These are phyloP conservation scores for Globicephala melas DNA, from an alignment of 2,113 vertebrate genomes.

Conservation along the genomic window DNA sequence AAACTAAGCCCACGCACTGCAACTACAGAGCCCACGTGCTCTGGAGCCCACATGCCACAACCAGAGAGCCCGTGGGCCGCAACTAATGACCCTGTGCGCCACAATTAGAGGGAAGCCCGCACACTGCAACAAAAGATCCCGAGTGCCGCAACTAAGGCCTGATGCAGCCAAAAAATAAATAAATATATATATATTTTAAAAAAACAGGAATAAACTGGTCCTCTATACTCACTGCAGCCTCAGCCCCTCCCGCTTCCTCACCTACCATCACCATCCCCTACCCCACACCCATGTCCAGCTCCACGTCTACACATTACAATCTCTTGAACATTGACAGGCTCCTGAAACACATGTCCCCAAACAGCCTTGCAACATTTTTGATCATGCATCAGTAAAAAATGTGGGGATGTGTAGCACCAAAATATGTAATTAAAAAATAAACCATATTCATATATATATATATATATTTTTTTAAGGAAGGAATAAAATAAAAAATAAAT, in stretches of 20 bases:
- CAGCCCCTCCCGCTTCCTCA: background rate
- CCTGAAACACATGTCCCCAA: background rate
- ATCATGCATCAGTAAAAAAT: background rate
- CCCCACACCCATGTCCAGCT: background rate
- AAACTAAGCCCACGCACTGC: too few relatives aligned
- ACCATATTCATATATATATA: background rate
- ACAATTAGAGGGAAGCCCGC: too few relatives aligned
- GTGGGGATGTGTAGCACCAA: background rate
- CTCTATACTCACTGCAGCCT: background rate
- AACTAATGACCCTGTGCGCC: too few relatives aligned
- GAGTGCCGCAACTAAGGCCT: too few relatives aligned
- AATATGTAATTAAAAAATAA: background rate
- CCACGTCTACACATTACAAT: background rate
- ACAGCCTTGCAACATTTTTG: background rate
- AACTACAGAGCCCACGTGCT: too few relatives aligned
- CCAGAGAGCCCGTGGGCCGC: too few relatives aligned
- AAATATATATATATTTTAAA: background rate
- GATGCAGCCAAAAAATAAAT: too few relatives aligned
- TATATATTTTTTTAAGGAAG: background rate
- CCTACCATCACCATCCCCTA: too few relatives aligned
- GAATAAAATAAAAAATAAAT: background rate
- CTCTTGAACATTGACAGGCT: background rate
- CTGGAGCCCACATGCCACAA: too few relatives aligned
- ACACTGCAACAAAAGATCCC: too few relatives aligned
- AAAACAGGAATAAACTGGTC: background rate